Conservation (phyloP, 1,140 invertebrate species). For the Oryctes rhinoceros region DNA sequence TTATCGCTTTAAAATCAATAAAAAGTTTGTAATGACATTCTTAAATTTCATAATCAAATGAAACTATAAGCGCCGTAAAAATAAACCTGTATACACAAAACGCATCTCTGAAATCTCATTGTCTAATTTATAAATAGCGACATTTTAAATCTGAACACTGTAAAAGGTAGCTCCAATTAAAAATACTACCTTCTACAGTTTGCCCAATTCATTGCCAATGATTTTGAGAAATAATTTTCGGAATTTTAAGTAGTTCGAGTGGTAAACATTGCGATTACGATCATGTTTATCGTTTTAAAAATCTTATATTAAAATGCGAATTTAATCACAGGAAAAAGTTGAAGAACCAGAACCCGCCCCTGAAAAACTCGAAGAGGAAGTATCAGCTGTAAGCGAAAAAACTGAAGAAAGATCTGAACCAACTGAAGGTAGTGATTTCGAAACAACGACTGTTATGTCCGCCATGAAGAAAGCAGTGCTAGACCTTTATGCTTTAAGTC, state of each 20-base stretch:
- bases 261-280: background rate
- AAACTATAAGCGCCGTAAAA: background rate
- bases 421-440: constrained; percentile 44
- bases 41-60: background rate
- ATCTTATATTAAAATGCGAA: background rate
- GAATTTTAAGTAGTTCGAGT: too few relatives aligned
- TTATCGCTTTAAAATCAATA: too few relatives aligned
- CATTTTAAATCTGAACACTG: too few relatives aligned
- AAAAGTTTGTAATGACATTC: background rate
- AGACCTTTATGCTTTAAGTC: constrained; percentile 79
- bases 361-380: constrained; percentile 48
- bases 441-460: constrained; percentile 69
- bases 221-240: too few relatives aligned
- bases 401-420: constrained; percentile 49
- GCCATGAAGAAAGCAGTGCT: constrained; percentile 83
- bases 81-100: background rate
- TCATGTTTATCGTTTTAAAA: background rate
- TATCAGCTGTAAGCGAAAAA: constrained; percentile 43
- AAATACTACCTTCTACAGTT: too few relatives aligned
- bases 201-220: too few relatives aligned
- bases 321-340: constrained; percentile 1
- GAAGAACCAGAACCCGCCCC: background rate
- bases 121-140: too few relatives aligned
- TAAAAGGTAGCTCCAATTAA: too few relatives aligned
- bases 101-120: too few relatives aligned